These are phyloP conservation scores for Lampris megalopsis DNA, from an alignment of 2,113 vertebrate genomes.

Conservation along the genomic window DNA sequence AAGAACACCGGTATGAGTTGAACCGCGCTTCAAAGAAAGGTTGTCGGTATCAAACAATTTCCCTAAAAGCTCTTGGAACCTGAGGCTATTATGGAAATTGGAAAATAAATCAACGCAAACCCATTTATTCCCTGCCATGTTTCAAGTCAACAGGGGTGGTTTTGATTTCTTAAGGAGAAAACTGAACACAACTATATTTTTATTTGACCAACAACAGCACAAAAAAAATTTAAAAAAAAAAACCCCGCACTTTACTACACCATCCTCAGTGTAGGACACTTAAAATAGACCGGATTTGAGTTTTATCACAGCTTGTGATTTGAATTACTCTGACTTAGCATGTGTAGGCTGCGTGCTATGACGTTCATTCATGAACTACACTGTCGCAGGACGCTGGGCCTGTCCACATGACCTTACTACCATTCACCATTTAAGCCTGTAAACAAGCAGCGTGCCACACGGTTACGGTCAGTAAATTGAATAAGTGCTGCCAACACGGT, in stretches of 20 bases:
- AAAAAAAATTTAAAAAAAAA: too few species aligned
- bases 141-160: constrained; percentile 8
- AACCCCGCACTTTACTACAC: too few species aligned
- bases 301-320: background rate
- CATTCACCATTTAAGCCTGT: constrained; percentile 3
- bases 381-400: constrained; percentile 5
- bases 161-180: constrained; percentile 33
- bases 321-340: background rate
- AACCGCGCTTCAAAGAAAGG: too few species aligned
- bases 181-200: constrained; percentile 9
- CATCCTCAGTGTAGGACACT: background rate
- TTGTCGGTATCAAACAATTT: too few species aligned
- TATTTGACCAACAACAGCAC: background rate
- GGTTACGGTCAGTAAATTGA: constrained; percentile 25
- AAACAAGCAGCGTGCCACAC: constrained; percentile 24
- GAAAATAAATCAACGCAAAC: constrained; percentile 7
- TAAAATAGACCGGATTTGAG: background rate
- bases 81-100: too few species aligned
- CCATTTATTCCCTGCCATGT: background rate
- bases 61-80: too few species aligned
- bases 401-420: background rate
- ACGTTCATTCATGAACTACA: background rate
- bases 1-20: too few species aligned
- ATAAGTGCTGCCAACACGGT: constrained; percentile 25
- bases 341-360: background rate